A percentile compares a stretch with the other conserved stretches of the same genome.
phyloP scores from a whole-genome alignment of 2,888 invertebrate genomes.

The Melikaiella ostensackeni region DNA sequence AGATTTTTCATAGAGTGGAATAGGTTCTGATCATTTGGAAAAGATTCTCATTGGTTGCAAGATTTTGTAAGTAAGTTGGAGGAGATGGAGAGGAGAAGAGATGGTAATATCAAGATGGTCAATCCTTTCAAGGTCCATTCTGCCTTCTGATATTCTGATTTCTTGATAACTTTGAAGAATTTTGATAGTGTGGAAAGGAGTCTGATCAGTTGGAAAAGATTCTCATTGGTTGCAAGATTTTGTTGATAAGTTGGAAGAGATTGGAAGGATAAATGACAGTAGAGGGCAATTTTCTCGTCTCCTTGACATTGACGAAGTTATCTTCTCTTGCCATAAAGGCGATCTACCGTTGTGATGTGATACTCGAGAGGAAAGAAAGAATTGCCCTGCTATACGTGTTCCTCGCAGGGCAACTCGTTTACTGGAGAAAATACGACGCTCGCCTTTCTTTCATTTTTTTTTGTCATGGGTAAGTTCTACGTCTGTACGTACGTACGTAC shows the following conservation, averaged over 20 bases:
- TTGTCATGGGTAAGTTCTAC: slow-evolving; percentile 28
- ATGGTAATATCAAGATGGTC: too few relatives aligned
- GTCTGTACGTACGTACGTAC: slow-evolving; percentile 30
- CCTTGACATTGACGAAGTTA: slow-evolving; percentile 45
- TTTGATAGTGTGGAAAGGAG: not conserved
- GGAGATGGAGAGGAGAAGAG: slow-evolving; percentile 7
- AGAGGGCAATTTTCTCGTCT: slow-evolving; percentile 37
- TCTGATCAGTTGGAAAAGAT: not conserved
- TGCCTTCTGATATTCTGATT: not conserved
- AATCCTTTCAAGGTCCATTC: not conserved
- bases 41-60: too few relatives aligned
- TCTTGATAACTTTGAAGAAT: slow-evolving; percentile 16
- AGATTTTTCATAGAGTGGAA: too few relatives aligned
- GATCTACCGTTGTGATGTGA: slow-evolving; percentile 54
- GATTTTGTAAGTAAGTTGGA: not conserved
- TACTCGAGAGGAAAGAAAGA: slow-evolving; percentile 48
- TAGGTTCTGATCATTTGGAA: too few relatives aligned
- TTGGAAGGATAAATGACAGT: slow-evolving; percentile 19
- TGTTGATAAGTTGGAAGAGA: slow-evolving; percentile 15
- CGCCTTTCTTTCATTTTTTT: slow-evolving; percentile 43
- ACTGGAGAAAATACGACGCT: slow-evolving; percentile 47
- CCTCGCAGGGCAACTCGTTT: slow-evolving; percentile 46
- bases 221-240: not conserved
- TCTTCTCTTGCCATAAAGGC: slow-evolving; percentile 52
- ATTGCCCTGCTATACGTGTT: slow-evolving; percentile 47